A percentile compares a stretch with the other conserved stretches of the same genome.
phyloP scores from a whole-genome alignment of 2,797 vertebrate genomes.

The Serranus cabrilla region DNA sequence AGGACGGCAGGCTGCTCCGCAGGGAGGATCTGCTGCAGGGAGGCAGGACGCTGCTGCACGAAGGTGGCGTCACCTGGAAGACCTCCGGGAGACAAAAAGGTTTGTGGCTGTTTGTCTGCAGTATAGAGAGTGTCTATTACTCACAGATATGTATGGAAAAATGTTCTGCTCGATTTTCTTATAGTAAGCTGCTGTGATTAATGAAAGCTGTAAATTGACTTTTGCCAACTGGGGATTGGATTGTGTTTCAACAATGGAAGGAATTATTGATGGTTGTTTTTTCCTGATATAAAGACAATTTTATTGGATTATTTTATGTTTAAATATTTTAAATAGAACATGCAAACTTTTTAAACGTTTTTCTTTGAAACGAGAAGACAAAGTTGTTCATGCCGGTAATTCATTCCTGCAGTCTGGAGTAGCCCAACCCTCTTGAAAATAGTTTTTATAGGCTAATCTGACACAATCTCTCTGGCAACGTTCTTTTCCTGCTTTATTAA shows the following conservation, averaged over 20 bases:
- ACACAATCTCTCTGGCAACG: not conserved
- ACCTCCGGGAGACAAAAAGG: slow-evolving; percentile 92
- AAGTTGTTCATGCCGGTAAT: too few relatives aligned
- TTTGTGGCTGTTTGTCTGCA: slow-evolving; percentile 49
- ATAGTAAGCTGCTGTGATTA: not conserved
- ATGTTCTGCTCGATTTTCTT: not conserved
- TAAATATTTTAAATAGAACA: too few relatives aligned
- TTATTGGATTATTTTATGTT: too few relatives aligned
- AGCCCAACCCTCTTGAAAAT: too few relatives aligned
- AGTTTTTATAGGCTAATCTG: not conserved
- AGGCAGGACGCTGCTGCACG: slow-evolving; percentile 83
- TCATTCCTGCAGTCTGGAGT: too few relatives aligned
- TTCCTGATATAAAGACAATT: too few relatives aligned
- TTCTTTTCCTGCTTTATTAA: not conserved
- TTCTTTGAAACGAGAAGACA: too few relatives aligned
- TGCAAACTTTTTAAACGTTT: too few relatives aligned
- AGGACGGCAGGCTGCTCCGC: slow-evolving; percentile 86
- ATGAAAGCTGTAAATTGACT: not conserved
- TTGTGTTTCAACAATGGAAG: too few relatives aligned
- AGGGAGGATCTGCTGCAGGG: slow-evolving; percentile 88
- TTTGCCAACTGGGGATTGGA: too few relatives aligned
- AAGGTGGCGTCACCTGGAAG: slow-evolving; percentile 90
- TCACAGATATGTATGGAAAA: not conserved
- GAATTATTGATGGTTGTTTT: too few relatives aligned
- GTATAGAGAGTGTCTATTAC: not conserved